A percentile compares a stretch with the other conserved stretches of the same genome.
Evolutionary conservation across 1,140 invertebrate genomes (phyloP).

Genomic region (Saccostrea glomerata): DNA sequence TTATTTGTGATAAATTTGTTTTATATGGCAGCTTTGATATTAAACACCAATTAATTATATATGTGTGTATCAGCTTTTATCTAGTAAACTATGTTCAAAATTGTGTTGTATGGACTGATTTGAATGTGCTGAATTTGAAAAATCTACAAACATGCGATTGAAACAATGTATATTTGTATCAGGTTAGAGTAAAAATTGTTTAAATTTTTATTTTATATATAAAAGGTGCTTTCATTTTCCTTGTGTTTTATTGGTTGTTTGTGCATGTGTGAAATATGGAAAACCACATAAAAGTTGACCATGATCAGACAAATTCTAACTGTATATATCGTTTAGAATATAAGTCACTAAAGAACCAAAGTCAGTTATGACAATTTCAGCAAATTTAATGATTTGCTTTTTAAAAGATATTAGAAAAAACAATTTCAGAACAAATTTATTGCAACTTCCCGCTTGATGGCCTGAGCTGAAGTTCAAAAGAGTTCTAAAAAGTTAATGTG

Average conservation of each 20-base stretch:
- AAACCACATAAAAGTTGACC: too few relatives aligned
- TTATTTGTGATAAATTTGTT: slow-evolving; percentile 2
- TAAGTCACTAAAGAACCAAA: too few relatives aligned
- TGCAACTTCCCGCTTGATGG: too few relatives aligned
- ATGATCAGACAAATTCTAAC: too few relatives aligned
- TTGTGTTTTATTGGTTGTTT: background rate
- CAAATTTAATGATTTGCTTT: too few relatives aligned
- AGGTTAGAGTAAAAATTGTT: background rate
- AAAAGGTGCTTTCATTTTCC: slow-evolving; percentile 11
- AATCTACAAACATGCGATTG: background rate
- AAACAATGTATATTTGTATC: background rate
- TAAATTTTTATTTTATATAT: background rate
- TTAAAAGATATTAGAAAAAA: too few relatives aligned
- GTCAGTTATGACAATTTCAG: too few relatives aligned
- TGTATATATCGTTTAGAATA: too few relatives aligned
- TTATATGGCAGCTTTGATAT: slow-evolving; percentile 13
- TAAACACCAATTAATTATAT: background rate
- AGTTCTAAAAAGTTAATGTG: too few relatives aligned
- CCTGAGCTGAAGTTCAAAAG: too few relatives aligned
- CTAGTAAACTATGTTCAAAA: background rate
- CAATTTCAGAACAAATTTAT: too few relatives aligned
- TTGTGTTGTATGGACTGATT: background rate
- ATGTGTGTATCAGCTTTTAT: background rate
- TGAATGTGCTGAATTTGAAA: background rate
- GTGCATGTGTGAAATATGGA: too few relatives aligned